Conservation (phyloP, 2,888 invertebrate species). For the Thalpophila matura region DNA sequence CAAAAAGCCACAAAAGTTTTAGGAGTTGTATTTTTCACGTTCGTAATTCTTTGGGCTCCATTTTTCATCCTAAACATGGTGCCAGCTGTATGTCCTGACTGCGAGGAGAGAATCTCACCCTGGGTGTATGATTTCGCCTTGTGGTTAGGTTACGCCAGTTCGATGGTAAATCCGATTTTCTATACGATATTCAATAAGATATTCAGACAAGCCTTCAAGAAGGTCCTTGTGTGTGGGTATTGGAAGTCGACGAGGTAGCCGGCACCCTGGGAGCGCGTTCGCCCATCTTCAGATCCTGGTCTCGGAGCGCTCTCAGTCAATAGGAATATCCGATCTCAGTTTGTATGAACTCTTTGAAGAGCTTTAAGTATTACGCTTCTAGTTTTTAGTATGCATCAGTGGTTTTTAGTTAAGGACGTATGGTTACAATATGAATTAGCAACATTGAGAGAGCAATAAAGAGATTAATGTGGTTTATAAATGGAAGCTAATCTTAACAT, state of each 20-base stretch:
- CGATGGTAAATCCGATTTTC: constrained; percentile 98
- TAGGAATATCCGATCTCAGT: constrained; percentile 85
- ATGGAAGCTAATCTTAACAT: constrained; percentile 10
- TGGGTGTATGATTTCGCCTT: constrained; percentile 97
- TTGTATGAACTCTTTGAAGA: constrained; percentile 78
- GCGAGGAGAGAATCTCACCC: constrained; percentile 93
- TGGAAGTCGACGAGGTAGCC: constrained; percentile 88
- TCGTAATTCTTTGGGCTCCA: constrained; percentile 98
- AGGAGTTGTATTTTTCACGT: constrained; percentile 98
- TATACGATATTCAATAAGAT: constrained; percentile 99
- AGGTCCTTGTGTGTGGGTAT: constrained; percentile 95
- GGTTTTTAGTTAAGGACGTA: constrained; percentile 41
- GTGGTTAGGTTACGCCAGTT: constrained; percentile 98
- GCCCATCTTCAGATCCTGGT: constrained; percentile 86
- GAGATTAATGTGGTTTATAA: neutral
- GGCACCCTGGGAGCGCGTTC: constrained; percentile 89
- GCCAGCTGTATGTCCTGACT: constrained; percentile 95
- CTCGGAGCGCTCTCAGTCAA: constrained; percentile 88
- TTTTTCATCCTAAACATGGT: constrained; percentile 97
- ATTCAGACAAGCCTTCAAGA: constrained; percentile 97
- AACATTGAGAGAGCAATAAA: constrained; percentile 3
- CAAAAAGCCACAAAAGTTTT: constrained; percentile 99
- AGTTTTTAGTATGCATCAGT: constrained; percentile 63
- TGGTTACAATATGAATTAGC: constrained; percentile 10
- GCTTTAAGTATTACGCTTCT: constrained; percentile 78